Conservation (phyloP, 2,888 invertebrate genomes). For the Drosophila demipolita region DNA sequence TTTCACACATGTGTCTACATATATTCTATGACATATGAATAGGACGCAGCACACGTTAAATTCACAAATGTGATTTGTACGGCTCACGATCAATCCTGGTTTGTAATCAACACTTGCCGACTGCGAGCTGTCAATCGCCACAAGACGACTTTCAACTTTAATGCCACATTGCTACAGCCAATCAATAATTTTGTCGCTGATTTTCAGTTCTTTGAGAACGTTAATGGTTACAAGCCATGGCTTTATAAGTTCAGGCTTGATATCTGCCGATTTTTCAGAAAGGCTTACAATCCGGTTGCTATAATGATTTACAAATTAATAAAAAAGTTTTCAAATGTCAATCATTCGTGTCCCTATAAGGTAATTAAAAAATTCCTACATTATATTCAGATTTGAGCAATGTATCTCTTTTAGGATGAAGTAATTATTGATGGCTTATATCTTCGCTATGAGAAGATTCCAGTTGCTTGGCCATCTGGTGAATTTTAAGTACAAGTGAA, state of each 20-base stretch:
- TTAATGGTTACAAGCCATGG: constrained; percentile 5
- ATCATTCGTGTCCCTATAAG: constrained; percentile 4
- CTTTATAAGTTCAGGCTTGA: background rate
- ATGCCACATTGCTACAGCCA: background rate
- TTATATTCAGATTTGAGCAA: rapidly evolving
- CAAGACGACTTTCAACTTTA: background rate
- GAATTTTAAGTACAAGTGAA: background rate
- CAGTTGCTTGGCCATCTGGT: background rate
- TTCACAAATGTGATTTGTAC: background rate
- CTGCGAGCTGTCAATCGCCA: background rate
- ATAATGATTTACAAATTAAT: background rate
- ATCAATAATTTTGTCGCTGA: rapidly evolving
- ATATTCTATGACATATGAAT: background rate
- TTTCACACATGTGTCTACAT: background rate
- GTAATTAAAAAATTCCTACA: background rate
- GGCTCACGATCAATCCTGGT: background rate
- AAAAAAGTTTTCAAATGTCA: background rate
- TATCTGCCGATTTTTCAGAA: constrained; percentile 1
- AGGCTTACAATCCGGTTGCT: background rate
- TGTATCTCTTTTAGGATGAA: background rate
- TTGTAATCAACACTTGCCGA: background rate
- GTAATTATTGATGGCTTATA: background rate
- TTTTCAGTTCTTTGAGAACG: background rate
- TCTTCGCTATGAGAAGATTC: background rate
- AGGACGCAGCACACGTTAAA: background rate